Base-by-base conservation (phyloP, 2,113 vertebrate species). In the Hylia prasina region DNA sequence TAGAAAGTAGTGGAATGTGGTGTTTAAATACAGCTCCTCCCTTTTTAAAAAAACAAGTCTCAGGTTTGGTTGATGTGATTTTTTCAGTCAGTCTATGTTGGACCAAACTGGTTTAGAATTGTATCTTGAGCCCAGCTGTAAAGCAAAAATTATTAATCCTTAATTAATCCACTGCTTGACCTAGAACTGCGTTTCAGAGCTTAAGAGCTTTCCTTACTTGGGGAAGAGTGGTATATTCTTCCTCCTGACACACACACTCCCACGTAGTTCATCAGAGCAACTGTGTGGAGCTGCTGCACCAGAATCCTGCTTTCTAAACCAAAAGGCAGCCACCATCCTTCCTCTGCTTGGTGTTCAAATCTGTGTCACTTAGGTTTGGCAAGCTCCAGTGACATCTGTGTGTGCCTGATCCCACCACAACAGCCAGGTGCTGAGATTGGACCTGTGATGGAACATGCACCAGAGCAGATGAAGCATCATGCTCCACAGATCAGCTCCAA, bases 1-100 rank as follows among this genome's bases (percentile, higher is more conserved):
- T 23, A 61, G 17, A 27, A 56, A 87, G 54, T 11, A 4, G 0
- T 20, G 9, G 3, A 35, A 5, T 2, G 2, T 4, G 5, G 23
- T 15, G 3, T 50, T 66, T 75, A 39, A 89, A 51, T 39, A 50
- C 19, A 81, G 24, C 19, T 69, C 19, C 11, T 64, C 7, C 7
- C 21, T 68, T 30, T 83, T 73, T 13, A 4, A 60, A 57, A 73
- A 83, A 63, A 3, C 22, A 82, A 88, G 19, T 18, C 25, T 45
- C 40, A 40, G 15, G 30, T 22, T 71, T 48, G 15, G 8, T 79
- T 66, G 48, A 17, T 63, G 35, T 9, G 22, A 22, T 82, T 87
- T 85, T 48, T n/a, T 93, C 81, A 79, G 57, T 14, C 22, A 82
- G 30, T 5, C 4, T 68, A 20, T 9, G 5, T 33, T 66, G 30